Conservation (phyloP, 2,797 vertebrate genomes). For the Lophius americanus region DNA sequence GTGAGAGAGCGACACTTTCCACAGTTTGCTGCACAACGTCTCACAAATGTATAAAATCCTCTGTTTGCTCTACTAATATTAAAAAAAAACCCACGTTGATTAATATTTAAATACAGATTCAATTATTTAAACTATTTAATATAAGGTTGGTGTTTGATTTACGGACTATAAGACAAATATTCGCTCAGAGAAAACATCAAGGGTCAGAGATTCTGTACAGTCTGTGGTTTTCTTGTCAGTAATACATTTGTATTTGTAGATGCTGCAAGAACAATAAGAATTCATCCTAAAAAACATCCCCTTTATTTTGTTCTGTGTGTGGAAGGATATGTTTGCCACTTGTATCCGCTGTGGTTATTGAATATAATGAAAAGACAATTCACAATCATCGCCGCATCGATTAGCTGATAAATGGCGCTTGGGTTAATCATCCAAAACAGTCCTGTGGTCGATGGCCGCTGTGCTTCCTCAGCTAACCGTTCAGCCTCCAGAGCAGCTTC, state of each 20-base stretch:
- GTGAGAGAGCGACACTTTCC: not conserved
- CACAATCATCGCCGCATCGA: slow-evolving; percentile 68
- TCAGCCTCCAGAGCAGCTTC: slow-evolving; percentile 24
- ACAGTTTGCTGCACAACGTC: not conserved
- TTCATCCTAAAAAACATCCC: not conserved
- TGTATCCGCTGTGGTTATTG: slow-evolving; percentile 54
- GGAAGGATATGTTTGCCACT: not conserved
- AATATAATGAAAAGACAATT: slow-evolving; percentile 62
- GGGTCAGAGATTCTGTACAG: not conserved
- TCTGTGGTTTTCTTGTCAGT: too few species aligned
- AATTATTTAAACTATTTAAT: not conserved
- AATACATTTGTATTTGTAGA: too few species aligned
- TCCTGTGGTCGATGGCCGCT: slow-evolving; percentile 35
- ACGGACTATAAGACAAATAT: not conserved
- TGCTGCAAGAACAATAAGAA: too few species aligned
- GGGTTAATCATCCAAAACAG: slow-evolving; percentile 60
- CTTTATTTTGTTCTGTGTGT: not conserved
- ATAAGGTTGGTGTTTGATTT: too few species aligned
- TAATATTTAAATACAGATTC: not conserved
- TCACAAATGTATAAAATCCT: not conserved
- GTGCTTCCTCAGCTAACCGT: slow-evolving; percentile 29
- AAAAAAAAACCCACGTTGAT: not conserved
- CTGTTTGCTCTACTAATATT: not conserved
- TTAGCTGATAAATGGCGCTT: slow-evolving; percentile 69
- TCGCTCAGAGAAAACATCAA: slow-evolving; percentile 8